Evolutionary conservation across 2,797 vertebrate genomes (phyloP), one percentile per base, ranked within the genome.

Genomic region (Triplophysa bombifrons): DNA sequence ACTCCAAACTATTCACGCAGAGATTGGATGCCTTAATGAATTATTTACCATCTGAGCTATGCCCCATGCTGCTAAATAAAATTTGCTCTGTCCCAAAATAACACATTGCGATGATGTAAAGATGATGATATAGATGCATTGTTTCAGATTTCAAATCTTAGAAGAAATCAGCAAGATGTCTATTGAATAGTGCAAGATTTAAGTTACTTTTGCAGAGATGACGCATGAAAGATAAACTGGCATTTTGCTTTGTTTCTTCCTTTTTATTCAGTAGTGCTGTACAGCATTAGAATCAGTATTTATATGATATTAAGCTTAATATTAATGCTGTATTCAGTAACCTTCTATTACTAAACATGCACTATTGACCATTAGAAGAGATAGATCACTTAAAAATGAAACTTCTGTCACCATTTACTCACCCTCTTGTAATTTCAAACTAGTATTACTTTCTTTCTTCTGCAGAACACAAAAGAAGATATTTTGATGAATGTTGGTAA

Each of bases 311-410:
- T 5, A 68, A 22, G 22, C 56, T 41, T 76, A n/a, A 12, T n/a
- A 46, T 58, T 67, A 3, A 30, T 60, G 55, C 12, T 50, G 67
- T 38, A 77, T 77, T 22, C 13, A 50, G 20, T 25, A 14, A 50
- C 55, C 44, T 61, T 77, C 75, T 77, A 55, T 69, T 46, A 65
- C 63, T 34, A 19, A 30, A 7, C 17, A n/a, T 64, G 61, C 34
- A 64, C 22, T 27, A 16, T 7, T 38, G 34, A 13, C 14, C n/a
- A 34, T 17, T 7, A 27, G 11, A 46, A 13, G 34, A 1, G 34
- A 38, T 7, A 38, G 34, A 7, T 38, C 30, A 30, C 4, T 4
- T 30, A 30, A 30, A 30, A 0, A 30, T 4, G 4, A 30, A 4
- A 30, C 4, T 30, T 30, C 30, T 5, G 30, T 30, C 30, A 30